Evolutionary conservation across 2,888 invertebrate genomes (phyloP).

Genomic region (Marronus borbonicus): DNA sequence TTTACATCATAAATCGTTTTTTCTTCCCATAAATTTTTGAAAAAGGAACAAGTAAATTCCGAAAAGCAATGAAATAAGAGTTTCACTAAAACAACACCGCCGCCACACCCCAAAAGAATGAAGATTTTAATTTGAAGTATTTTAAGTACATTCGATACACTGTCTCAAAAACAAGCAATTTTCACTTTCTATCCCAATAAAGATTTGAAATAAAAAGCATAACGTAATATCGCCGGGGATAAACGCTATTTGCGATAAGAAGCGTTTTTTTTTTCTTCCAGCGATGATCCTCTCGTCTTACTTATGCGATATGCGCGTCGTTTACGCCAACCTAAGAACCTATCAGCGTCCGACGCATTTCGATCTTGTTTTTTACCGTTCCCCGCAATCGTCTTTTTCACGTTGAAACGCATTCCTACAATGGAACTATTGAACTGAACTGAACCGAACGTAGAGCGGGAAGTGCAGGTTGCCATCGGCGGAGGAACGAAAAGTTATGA

Average conservation of each 20-base stretch:
- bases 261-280: not conserved
- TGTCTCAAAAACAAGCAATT: too few relatives aligned
- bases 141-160: too few relatives aligned
- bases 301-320: slow-evolving; percentile 7
- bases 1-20: too few relatives aligned
- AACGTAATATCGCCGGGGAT: not conserved
- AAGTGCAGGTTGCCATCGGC: slow-evolving; percentile 8
- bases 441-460: slow-evolving; percentile 4
- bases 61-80: too few relatives aligned
- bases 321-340: slow-evolving; percentile 18
- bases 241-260: not conserved
- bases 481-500: slow-evolving; percentile 32
- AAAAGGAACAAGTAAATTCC: too few relatives aligned
- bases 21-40: too few relatives aligned
- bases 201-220: not conserved
- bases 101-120: too few relatives aligned
- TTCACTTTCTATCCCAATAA: too few relatives aligned
- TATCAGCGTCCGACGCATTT: slow-evolving; percentile 10
- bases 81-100: too few relatives aligned
- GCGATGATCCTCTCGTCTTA: not conserved
- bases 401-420: slow-evolving; percentile 19
- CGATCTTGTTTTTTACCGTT: slow-evolving; percentile 9
- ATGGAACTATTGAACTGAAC: slow-evolving; percentile 25
- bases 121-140: too few relatives aligned
- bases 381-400: slow-evolving; percentile 21